phyloP scores from a whole-genome alignment of 2,888 invertebrate genomes.

The Acanthosepion esculentum region DNA sequence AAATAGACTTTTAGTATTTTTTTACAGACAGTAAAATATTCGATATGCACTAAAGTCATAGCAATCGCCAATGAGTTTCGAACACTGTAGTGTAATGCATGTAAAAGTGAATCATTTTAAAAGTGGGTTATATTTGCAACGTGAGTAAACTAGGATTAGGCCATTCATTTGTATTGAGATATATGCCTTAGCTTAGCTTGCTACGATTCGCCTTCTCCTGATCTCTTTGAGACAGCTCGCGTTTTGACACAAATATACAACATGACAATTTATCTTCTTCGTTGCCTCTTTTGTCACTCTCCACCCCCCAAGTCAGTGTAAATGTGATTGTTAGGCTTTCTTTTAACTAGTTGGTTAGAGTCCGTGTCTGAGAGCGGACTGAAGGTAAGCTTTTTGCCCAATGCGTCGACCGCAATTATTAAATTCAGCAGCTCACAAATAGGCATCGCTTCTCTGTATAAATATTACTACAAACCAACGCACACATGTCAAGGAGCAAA shows the following conservation, averaged over 20 bases:
- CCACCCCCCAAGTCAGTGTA: neutral
- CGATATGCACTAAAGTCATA: neutral
- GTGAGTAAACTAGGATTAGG: too few species aligned
- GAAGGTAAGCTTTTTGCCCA: too few species aligned
- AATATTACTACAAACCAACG: too few species aligned
- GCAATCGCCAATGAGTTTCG: neutral
- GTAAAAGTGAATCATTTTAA: neutral
- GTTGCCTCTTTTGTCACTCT: neutral
- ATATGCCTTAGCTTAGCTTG: neutral
- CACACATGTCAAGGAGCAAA: too few species aligned
- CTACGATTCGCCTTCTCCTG: neutral
- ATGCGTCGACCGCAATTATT: too few species aligned
- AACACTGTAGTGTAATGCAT: neutral
- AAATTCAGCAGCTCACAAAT: too few species aligned
- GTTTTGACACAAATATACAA: neutral
- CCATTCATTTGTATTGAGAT: neutral
- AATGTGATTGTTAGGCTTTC: neutral
- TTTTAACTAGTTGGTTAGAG: neutral
- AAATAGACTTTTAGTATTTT: too few species aligned
- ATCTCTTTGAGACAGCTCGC: neutral
- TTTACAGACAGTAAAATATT: too few species aligned
- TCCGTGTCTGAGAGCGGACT: too few species aligned
- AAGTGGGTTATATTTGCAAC: neutral
- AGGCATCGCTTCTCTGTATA: too few species aligned
- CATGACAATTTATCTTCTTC: neutral